phyloP scores from a whole-genome alignment of 2,113 vertebrate species.

The Bothrops jararaca region DNA sequence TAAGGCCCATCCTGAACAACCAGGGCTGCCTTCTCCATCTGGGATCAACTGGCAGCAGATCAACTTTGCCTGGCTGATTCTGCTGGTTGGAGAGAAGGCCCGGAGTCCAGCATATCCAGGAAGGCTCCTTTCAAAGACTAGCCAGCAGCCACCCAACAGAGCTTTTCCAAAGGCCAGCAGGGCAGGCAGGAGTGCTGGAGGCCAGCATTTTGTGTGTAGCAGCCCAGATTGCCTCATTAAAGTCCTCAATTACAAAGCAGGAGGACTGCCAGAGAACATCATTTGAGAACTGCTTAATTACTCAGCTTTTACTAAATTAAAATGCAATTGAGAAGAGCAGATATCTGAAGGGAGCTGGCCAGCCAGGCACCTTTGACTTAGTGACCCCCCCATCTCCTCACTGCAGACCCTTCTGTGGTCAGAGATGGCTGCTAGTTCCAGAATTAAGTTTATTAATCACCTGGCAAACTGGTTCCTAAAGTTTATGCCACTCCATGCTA shows the following conservation, averaged over 20 bases:
- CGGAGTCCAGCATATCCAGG: not conserved
- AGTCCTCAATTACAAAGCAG: not conserved
- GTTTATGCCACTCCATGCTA: no score
- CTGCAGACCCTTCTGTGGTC: not conserved
- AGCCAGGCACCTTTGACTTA: not conserved
- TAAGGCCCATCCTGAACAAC: no score
- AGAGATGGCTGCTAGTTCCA: not conserved
- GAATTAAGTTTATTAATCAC: no score
- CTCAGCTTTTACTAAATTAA: not conserved
- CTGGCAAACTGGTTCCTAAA: not conserved
- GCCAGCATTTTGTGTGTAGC: not conserved
- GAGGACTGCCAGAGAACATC: not conserved
- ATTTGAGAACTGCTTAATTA: not conserved
- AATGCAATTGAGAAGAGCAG: not conserved
- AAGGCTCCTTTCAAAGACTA: not conserved
- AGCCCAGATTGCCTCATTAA: not conserved
- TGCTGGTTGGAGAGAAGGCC: not conserved
- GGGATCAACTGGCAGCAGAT: not conserved
- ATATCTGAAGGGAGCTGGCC: not conserved
- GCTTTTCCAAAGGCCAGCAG: not conserved
- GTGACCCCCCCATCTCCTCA: no score
- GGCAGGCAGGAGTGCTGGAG: no score
- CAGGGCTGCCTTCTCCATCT: not conserved
- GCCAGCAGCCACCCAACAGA: not conserved
- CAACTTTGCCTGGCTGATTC: not conserved